These are phyloP conservation scores for Cotesia vestalis DNA, from an alignment of 1,140 invertebrate species.

Conservation along the genomic window DNA sequence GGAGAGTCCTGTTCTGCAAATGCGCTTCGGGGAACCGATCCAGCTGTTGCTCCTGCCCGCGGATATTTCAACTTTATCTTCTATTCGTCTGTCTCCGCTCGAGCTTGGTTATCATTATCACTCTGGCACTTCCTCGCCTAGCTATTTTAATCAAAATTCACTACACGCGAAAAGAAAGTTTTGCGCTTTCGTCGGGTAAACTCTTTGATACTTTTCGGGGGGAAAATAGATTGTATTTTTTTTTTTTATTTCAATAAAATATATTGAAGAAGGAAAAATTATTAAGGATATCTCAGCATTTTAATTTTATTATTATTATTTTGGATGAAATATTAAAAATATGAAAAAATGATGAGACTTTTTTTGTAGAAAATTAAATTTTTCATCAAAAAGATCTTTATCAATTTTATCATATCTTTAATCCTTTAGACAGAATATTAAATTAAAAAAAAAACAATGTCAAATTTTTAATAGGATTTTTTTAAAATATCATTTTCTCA, in stretches of 20 bases:
- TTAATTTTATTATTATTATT: no score
- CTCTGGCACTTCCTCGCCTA: slow-evolving; percentile 39
- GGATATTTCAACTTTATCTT: slow-evolving; percentile 30
- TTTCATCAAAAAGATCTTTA: no score
- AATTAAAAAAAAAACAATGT: no score
- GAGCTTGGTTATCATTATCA: neutral
- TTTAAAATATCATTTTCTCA: no score
- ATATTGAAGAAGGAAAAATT: no score
- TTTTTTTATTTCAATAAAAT: no score
- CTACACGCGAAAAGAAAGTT: slow-evolving; percentile 9
- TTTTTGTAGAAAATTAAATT: no score
- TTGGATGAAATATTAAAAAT: neutral
- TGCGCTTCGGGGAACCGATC: slow-evolving; percentile 66
- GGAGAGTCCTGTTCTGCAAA: slow-evolving; percentile 65
- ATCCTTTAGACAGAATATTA: no score
- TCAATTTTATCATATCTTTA: no score
- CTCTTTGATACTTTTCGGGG: slow-evolving; percentile 40
- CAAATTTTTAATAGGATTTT: no score
- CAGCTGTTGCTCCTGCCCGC: slow-evolving; percentile 61
- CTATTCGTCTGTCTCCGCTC: slow-evolving; percentile 33
- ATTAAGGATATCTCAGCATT: no score
- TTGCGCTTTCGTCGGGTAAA: slow-evolving; percentile 45
- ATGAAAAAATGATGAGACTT: neutral
- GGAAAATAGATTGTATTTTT: no score
- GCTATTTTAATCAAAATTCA: slow-evolving; percentile 66